Conservation (phyloP, 2,888 invertebrate genomes). For the Euzetes globulus region DNA sequence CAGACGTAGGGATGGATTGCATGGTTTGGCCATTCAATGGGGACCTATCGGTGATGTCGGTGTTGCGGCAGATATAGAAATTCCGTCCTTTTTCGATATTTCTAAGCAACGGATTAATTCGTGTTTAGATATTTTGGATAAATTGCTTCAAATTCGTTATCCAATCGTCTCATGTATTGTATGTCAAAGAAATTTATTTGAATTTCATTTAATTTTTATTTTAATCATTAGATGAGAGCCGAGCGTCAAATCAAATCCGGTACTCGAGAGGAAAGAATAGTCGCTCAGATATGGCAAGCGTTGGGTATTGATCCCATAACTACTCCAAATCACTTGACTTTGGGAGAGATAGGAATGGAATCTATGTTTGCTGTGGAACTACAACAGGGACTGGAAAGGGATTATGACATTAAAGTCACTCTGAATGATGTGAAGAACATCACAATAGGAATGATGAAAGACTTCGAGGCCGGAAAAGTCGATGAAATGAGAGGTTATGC, state of each 20-base stretch:
- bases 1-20: constrained; percentile 71
- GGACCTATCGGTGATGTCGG: constrained; percentile 86
- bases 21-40: constrained; percentile 61
- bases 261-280: not conserved
- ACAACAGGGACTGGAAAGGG: constrained; percentile 86
- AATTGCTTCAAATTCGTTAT: constrained; percentile 79
- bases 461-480: constrained; percentile 52
- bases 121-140: constrained; percentile 61
- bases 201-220: not conserved
- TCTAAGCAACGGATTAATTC: constrained; percentile 63
- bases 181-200: too few species aligned
- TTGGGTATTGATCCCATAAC: constrained; percentile 27
- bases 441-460: constrained; percentile 66
- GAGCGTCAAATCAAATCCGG: not conserved
- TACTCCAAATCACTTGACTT: constrained; percentile 52
- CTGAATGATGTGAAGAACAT: constrained; percentile 82
- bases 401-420: constrained; percentile 79
- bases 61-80: constrained; percentile 75
- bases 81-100: constrained; percentile 77
- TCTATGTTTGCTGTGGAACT: constrained; percentile 98
- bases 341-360: constrained; percentile 95
- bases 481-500: constrained; percentile 58
- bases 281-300: constrained; percentile 14
- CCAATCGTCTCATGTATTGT: constrained; percentile 61
- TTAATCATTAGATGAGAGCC: constrained; percentile 53